Percentiles rank a stretch among this genome's conserved stretches.
Conservation (phyloP, 2,797 vertebrate genomes). For the Pantherophis alleghaniensis region DNA sequence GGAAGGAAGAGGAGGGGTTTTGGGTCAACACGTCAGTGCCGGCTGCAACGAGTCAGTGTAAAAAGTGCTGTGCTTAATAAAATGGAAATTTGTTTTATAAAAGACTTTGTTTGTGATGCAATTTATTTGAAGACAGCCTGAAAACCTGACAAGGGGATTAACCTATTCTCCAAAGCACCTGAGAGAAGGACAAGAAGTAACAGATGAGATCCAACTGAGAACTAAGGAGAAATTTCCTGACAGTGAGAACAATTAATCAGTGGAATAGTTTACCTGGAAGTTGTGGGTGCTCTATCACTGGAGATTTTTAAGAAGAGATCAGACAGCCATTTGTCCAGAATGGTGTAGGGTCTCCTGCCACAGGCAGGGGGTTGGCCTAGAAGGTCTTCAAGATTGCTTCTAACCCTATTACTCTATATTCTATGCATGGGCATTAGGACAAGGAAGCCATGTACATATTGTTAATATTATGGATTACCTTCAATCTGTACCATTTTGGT, state of each 20-base stretch:
- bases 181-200: background rate
- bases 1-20: too few relatives aligned
- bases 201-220: background rate
- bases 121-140: too few relatives aligned
- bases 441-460: background rate
- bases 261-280: background rate
- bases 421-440: background rate
- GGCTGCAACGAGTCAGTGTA: too few relatives aligned
- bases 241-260: background rate
- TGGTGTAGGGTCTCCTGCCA: background rate
- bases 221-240: background rate
- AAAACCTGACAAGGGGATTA: background rate
- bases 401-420: background rate
- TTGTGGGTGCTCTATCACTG: background rate
- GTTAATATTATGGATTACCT: slow-evolving; percentile 57
- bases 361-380: background rate
- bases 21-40: too few relatives aligned
- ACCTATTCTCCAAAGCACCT: background rate
- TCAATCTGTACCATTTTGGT: slow-evolving; percentile 55
- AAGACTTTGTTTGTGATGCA: too few relatives aligned
- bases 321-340: background rate
- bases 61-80: too few relatives aligned
- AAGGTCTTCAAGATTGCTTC: background rate
- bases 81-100: too few relatives aligned
- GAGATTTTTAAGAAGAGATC: background rate